phyloP scores from a whole-genome alignment of 2,797 vertebrate species.

The Alouatta caraya region DNA sequence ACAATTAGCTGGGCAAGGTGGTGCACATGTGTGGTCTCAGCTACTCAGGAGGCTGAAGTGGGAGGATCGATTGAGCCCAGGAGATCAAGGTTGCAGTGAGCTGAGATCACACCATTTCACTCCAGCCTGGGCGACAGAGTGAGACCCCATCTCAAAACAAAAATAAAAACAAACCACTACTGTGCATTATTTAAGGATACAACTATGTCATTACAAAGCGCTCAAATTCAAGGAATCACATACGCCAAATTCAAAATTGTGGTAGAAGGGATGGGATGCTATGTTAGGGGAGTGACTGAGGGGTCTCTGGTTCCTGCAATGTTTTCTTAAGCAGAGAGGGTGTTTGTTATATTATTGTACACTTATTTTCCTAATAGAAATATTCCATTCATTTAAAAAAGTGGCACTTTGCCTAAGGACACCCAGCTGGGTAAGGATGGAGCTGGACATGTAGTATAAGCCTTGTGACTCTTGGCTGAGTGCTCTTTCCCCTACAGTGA shows the following conservation, averaged over 20 bases:
- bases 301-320: not conserved
- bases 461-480: too few relatives aligned
- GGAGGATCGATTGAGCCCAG: not conserved
- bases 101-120: not conserved
- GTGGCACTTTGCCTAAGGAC: not conserved
- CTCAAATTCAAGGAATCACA: not conserved
- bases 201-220: not conserved
- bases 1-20: not conserved
- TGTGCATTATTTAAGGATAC: not conserved
- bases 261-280: not conserved
- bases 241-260: not conserved
- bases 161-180: not conserved
- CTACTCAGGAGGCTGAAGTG: not conserved
- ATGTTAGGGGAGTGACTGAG: rapidly evolving
- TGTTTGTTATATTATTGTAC: not conserved
- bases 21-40: not conserved
- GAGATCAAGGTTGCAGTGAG: not conserved
- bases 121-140: not conserved
- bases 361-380: not conserved
- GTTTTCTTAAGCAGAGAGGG: not conserved
- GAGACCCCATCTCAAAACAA: not conserved
- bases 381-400: not conserved
- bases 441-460: rapidly evolving
- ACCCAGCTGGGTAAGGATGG: not conserved
- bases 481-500: not conserved